Evolutionary conservation across 2,113 vertebrate genomes (phyloP), one percentile per base, ranked within the genome.

Genomic region (Spermophilus dauricus): DNA sequence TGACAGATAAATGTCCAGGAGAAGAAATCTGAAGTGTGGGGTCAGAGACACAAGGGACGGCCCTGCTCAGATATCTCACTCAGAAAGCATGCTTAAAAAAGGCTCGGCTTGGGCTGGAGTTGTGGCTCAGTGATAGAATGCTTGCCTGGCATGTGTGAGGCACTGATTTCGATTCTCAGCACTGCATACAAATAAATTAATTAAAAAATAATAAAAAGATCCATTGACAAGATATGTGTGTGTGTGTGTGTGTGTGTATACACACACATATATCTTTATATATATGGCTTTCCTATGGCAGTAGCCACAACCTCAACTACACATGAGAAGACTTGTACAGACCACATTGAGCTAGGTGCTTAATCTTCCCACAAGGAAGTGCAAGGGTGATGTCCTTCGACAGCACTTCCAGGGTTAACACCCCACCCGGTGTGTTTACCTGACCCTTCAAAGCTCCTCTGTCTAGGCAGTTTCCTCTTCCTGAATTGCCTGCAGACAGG

Each of bases 321-420:
- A 42, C 0, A 4, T 9, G 6, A 0, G 34, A 69, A 53, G 34
- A 37, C 37, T 42, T 3, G 0, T 7, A 1, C 24, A 37, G 39
- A 58, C 45, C 22, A 30, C 42, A 4, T 13, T 17, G 8, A 26
- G 61, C 89, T 51, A 14, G 42, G 11, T 37, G 58, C 12, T 51
- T 4, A 30, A 63, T 30, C 86, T 72, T 73, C 42, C 56, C 34
- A 20, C 18, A 45, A 16, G 14, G 8, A n/a, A 87, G 76, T 1
- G 0, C 2, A 17, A 53, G n/a, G 42, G 7, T 28, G 30, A 34
- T 34, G 30, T 34, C 56, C 53, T 16, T 16, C 69, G 32, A 69
- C 39, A 53, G 80, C 80, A 58, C n/a, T 42, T 7, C 12, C 9
- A 56, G 30, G 30, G 32, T 37, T 20, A 72, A 39, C 18, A 3